phyloP scores from a whole-genome alignment of 2,113 vertebrate species.

The Hippopotamus amphibius region DNA sequence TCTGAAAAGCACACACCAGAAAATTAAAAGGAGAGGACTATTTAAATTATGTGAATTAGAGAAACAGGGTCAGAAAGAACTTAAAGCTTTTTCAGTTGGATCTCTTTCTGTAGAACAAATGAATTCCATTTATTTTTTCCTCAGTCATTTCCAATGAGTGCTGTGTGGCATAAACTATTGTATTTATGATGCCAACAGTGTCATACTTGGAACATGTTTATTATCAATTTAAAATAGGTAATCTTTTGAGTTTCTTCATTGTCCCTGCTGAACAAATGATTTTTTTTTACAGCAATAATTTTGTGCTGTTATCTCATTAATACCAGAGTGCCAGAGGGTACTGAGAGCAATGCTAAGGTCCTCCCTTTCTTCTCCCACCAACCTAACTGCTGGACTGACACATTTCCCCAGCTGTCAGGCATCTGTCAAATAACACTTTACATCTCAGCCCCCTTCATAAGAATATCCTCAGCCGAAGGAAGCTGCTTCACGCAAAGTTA shows the following conservation, averaged over 20 bases:
- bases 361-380: neutral
- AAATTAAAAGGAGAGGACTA: slow-evolving; percentile 49
- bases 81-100: neutral
- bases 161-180: neutral
- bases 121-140: neutral
- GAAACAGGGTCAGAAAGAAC: neutral
- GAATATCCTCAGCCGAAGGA: neutral
- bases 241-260: neutral
- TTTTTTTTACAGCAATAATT: neutral
- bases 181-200: neutral
- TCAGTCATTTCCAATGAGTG: neutral
- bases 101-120: neutral
- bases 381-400: neutral
- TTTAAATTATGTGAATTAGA: slow-evolving; percentile 52
- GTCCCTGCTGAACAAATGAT: neutral
- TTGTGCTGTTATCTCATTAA: neutral
- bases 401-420: neutral
- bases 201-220: neutral
- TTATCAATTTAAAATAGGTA: neutral
- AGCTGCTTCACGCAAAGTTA: neutral
- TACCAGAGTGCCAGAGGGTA: neutral
- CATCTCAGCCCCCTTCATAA: neutral
- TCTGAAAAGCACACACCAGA: slow-evolving; percentile 28
- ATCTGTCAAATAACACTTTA: neutral
- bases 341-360: neutral